These are phyloP conservation scores for Pipistrellus nathusii DNA, from an alignment of 2,797 vertebrate genomes.

Conservation along the genomic window DNA sequence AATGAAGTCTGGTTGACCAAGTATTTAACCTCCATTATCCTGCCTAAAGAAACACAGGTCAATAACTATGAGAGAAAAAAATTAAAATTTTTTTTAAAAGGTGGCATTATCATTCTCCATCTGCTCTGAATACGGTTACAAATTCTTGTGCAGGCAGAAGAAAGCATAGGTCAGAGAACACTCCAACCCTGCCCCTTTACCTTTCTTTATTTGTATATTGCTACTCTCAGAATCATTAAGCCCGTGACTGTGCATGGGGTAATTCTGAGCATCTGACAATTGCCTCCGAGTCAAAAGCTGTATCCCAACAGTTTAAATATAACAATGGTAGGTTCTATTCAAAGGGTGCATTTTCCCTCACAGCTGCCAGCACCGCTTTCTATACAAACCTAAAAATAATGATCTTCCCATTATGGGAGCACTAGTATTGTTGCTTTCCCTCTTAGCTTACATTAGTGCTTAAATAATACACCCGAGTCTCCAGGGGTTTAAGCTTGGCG, in stretches of 20 bases:
- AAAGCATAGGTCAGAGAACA: constrained; percentile 63
- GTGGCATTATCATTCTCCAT: constrained; percentile 11
- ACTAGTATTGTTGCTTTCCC: constrained; percentile 72
- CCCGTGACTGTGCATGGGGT: constrained; percentile 63
- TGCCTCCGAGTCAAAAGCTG: constrained; percentile 64
- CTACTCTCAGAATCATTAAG: constrained; percentile 76
- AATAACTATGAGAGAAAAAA: constrained; percentile 28
- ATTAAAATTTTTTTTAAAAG: neutral
- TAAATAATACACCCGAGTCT: constrained; percentile 79
- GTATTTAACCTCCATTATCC: constrained; percentile 35
- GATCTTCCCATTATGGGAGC: constrained; percentile 77
- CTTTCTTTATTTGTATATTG: constrained; percentile 57
- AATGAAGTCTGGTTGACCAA: neutral
- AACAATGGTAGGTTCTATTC: constrained; percentile 76
- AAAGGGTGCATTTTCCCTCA: constrained; percentile 69
- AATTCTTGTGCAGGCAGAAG: constrained; percentile 10
- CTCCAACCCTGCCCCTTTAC: neutral
- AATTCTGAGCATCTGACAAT: constrained; percentile 74
- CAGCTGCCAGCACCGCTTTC: constrained; percentile 79
- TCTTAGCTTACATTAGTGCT: constrained; percentile 78
- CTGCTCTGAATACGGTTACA: constrained; percentile 26
- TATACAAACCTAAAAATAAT: constrained; percentile 82
- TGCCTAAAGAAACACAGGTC: constrained; percentile 50
- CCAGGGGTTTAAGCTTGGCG: constrained; percentile 80
- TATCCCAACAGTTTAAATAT: constrained; percentile 77